A percentile compares a stretch with the other conserved stretches of the same genome.
These are phyloP conservation scores for Mormyrus hasselquistii DNA, from an alignment of 2,797 vertebrate genomes.

Conservation along the genomic window DNA sequence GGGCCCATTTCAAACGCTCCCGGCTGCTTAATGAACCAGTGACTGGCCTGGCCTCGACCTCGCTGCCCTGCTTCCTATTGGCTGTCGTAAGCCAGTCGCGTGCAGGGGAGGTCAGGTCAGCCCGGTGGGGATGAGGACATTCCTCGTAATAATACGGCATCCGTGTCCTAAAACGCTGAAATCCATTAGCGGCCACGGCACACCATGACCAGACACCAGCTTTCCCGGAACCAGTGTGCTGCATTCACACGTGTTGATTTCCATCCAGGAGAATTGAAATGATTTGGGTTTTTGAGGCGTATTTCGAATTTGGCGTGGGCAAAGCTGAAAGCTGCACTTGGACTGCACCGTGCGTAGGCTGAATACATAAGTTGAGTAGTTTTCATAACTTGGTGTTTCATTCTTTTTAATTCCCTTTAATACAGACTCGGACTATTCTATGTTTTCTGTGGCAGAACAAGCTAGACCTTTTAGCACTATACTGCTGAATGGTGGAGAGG, in stretches of 20 bases:
- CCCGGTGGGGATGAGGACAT: not conserved
- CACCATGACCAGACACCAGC: not conserved
- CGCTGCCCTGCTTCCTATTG: not conserved
- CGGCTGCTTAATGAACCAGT: not conserved
- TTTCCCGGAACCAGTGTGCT: not conserved
- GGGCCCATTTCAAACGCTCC: not conserved
- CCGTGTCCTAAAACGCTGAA: not conserved
- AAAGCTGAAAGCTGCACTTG: not conserved
- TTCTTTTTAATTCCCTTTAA: not conserved
- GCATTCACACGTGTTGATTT: not conserved
- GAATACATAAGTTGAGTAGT: not conserved
- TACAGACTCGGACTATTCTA: not conserved
- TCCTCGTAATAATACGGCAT: not conserved
- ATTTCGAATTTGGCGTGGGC: not conserved
- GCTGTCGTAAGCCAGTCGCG: not conserved
- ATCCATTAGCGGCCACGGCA: not conserved
- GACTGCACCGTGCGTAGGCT: not conserved
- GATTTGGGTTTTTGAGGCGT: not conserved
- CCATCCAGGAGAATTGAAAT: not conserved
- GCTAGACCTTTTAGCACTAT: not conserved
- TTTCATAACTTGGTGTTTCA: not conserved
- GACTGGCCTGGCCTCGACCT: not conserved
- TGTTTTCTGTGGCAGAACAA: not conserved
- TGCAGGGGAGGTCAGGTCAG: not conserved
- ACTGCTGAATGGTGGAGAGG: not conserved